Evolutionary conservation across 1,140 invertebrate species (phyloP).

Genomic region (Trachymyrmex cornetzi): DNA sequence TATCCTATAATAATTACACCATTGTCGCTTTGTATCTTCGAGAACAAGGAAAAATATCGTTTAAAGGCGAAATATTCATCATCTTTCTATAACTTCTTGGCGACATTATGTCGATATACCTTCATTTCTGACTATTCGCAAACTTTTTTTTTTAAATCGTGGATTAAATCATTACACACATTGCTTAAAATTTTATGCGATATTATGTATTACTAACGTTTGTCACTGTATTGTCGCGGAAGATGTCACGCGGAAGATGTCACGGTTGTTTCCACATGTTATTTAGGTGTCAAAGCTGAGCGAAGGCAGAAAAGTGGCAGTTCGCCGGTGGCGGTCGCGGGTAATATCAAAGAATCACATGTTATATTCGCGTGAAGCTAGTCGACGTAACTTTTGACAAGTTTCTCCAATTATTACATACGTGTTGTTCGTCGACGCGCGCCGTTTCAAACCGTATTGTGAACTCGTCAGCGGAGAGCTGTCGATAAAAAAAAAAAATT

Average conservation of each 20-base stretch:
- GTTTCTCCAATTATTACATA: constrained; percentile 55
- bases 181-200: background rate
- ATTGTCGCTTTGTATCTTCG: background rate
- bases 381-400: constrained; percentile 49
- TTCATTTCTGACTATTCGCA: background rate
- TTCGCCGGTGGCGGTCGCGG: constrained; percentile 12
- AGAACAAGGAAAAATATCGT: background rate
- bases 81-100: background rate
- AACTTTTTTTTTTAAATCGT: background rate
- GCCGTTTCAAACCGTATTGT: constrained; percentile 30
- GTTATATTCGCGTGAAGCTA: constrained; percentile 41
- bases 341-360: constrained; percentile 52
- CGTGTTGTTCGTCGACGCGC: constrained; percentile 7
- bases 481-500: constrained; percentile 27
- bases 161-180: background rate
- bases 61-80: background rate
- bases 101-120: background rate
- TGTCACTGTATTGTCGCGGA: background rate
- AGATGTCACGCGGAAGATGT: background rate
- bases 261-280: constrained; percentile 2
- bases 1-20: too few species aligned
- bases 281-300: constrained; percentile 22
- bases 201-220: background rate
- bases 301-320: background rate
- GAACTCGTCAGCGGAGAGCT: constrained; percentile 30